Evolutionary conservation across 2,888 invertebrate genomes (phyloP).

Genomic region (Caenorhabditis sp.): DNA sequence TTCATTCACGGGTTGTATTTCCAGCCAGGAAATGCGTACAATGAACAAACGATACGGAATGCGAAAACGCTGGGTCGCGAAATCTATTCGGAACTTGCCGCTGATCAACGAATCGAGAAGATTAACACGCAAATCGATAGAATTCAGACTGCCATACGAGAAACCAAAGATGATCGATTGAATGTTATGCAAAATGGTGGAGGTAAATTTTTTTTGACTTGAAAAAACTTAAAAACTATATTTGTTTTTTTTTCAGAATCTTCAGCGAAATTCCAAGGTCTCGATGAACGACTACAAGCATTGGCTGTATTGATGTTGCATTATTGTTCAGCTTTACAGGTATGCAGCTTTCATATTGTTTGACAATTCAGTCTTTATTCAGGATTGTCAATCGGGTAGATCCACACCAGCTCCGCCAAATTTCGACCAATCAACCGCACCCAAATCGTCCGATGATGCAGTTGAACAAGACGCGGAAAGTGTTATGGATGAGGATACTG

Average conservation of each 20-base stretch:
- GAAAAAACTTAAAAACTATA: neutral
- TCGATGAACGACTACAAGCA: constrained; percentile 84
- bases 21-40: constrained; percentile 74
- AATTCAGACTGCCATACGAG: constrained; percentile 81
- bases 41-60: constrained; percentile 85
- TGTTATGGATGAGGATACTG: constrained; percentile 31
- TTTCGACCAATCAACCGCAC: neutral
- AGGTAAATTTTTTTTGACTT: neutral
- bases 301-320: constrained; percentile 91
- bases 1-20: constrained; percentile 48
- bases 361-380: neutral
- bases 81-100: constrained; percentile 79
- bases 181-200: constrained; percentile 72
- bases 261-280: constrained; percentile 74
- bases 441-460: no score
- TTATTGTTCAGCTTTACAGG: constrained; percentile 89
- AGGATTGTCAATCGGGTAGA: constrained; percentile 35
- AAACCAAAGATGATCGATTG: constrained; percentile 77
- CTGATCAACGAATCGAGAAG: constrained; percentile 79
- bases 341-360: constrained; percentile 1
- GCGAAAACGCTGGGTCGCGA: constrained; percentile 87
- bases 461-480: constrained; percentile 26
- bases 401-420: constrained; percentile 22
- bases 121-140: constrained; percentile 85
- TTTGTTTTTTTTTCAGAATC: constrained; percentile 49